Evolutionary conservation across 1,140 invertebrate species (phyloP), one percentile per base, ranked within the genome.

Genomic region (Temnothorax longispinosus): DNA sequence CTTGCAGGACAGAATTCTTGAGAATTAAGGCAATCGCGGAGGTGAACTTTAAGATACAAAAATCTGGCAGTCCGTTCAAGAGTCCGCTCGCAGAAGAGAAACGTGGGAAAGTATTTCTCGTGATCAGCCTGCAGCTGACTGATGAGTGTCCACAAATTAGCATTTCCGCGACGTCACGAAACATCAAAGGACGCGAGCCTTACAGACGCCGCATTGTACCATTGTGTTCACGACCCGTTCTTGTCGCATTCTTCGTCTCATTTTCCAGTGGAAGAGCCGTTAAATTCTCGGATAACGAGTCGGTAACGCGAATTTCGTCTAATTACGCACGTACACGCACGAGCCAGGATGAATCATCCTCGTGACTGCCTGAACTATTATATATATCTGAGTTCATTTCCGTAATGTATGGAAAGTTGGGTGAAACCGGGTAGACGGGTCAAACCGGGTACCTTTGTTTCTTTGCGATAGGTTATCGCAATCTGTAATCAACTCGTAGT

Each of bases 41-140:
- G 0, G 5, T 38, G 18, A 50, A 50, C n/a, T 50, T 2, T 21
- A n/a, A 44, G 38, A 1, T 21, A 54, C 10, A 27, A 71, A 69
- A 54, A 54, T 27, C 27, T n/a, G 18, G 10, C n/a, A 11, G 27
- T 58, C 10, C 41, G 15, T 15, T 21, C 54, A 27, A 13, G 47
- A 10, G 58, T 67, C 21, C 27, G 27, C 1, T 0, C 27, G 1
- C 27, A 35, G n/a, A 35, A 56, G 35, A 65, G 76, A 27, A 84
- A 58, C 85, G 77, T 82, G 85, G 41, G 78, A 87, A 87, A 82
- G 13, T 74, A 74, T 69, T 86, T 86, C 71, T 69, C 41, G 18
- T 44, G 32, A 86, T 86, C 44, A 18, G 35, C 10, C 32, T 41
- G 76, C 76, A 81, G 52, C 85, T 69, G 64, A 86, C 85, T 54